Percentiles rank a stretch among this genome's conserved stretches.
These are phyloP conservation scores for Siderastrea radians DNA, from an alignment of 92 coral and sea anemone genomes.

Conservation along the genomic window DNA sequence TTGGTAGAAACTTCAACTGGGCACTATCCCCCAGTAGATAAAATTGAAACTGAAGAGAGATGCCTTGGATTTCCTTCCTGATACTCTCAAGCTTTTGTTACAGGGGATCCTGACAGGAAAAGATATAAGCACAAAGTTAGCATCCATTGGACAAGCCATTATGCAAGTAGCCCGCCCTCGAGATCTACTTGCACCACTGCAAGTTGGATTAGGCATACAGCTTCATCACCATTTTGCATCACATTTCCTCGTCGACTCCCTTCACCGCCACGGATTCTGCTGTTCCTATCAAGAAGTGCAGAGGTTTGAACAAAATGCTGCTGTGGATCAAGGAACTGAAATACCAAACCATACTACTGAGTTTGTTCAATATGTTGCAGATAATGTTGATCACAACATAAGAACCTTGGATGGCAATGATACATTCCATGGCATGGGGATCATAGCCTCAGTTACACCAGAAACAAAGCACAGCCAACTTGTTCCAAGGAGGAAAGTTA, in stretches of 20 bases:
- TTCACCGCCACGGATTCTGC: slow-evolving; percentile 60
- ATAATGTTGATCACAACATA: slow-evolving; percentile 69
- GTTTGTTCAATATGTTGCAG: slow-evolving; percentile 70
- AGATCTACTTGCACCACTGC: slow-evolving; percentile 57
- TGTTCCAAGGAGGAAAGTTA: slow-evolving; percentile 46
- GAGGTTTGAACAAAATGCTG: slow-evolving; percentile 51
- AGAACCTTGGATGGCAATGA: slow-evolving; percentile 54
- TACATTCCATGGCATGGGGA: slow-evolving; percentile 74
- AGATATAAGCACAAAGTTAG: slow-evolving; percentile 14
- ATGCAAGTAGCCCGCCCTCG: slow-evolving; percentile 67
- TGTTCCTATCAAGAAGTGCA: slow-evolving; percentile 68
- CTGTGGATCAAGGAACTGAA: slow-evolving; percentile 54
- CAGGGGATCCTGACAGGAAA: slow-evolving; percentile 22
- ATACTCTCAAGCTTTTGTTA: slow-evolving; percentile 11
- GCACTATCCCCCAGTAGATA: background rate
- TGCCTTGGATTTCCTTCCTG: slow-evolving; percentile 24
- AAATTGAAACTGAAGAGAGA: slow-evolving; percentile 15
- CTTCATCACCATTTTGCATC: slow-evolving; percentile 70
- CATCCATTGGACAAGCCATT: slow-evolving; percentile 62
- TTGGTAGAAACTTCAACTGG: slow-evolving; percentile 8
- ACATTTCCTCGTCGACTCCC: slow-evolving; percentile 58
- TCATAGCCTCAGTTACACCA: slow-evolving; percentile 61
- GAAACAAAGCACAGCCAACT: slow-evolving; percentile 24
- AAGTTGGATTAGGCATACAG: slow-evolving; percentile 70
- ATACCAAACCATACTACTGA: slow-evolving; percentile 48